A percentile compares a stretch with the other conserved stretches of the same genome.
phyloP scores from a whole-genome alignment of 1,140 invertebrate genomes.

The Tenebrio molitor region DNA sequence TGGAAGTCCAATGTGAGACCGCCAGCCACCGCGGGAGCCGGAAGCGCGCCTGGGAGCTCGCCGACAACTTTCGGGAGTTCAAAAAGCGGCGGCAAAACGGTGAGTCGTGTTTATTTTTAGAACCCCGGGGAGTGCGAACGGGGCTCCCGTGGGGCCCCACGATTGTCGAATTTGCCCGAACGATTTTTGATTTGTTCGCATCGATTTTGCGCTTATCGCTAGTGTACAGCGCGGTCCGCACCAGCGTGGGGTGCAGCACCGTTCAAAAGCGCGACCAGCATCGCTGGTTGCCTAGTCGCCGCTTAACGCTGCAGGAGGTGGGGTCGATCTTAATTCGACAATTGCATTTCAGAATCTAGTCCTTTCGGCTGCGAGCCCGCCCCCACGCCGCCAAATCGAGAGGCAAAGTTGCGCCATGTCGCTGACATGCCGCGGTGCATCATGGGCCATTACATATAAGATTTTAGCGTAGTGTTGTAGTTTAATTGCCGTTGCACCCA shows the following conservation, averaged over 20 bases:
- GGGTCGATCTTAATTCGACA: constrained; percentile 14
- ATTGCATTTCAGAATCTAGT: constrained; percentile 29
- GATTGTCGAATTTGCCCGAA: too few relatives aligned
- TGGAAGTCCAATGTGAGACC: constrained; percentile 13
- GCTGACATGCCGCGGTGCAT: constrained; percentile 72
- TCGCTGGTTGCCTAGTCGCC: too few relatives aligned
- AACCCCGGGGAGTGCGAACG: too few relatives aligned
- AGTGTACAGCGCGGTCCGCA: too few relatives aligned
- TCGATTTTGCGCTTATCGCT: too few relatives aligned
- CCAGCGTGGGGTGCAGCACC: too few relatives aligned
- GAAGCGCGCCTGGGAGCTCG: constrained; percentile 52
- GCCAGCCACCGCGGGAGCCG: constrained; percentile 32
- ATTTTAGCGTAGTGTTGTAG: constrained; percentile 42
- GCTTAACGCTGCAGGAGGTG: too few relatives aligned
- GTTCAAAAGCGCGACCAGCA: too few relatives aligned
- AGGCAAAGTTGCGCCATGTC: constrained; percentile 64
- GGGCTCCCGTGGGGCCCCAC: too few relatives aligned
- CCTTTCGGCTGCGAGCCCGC: constrained; percentile 23
- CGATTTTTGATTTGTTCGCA: too few relatives aligned
- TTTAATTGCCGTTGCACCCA: background rate
- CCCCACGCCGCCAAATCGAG: background rate
- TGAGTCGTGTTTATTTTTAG: constrained; percentile 49
- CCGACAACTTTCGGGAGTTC: constrained; percentile 37
- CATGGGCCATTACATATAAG: constrained; percentile 72
- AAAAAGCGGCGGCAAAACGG: constrained; percentile 60